These are phyloP conservation scores for Heliconius nattereri DNA, from an alignment of 1,140 invertebrate genomes.

Conservation along the genomic window DNA sequence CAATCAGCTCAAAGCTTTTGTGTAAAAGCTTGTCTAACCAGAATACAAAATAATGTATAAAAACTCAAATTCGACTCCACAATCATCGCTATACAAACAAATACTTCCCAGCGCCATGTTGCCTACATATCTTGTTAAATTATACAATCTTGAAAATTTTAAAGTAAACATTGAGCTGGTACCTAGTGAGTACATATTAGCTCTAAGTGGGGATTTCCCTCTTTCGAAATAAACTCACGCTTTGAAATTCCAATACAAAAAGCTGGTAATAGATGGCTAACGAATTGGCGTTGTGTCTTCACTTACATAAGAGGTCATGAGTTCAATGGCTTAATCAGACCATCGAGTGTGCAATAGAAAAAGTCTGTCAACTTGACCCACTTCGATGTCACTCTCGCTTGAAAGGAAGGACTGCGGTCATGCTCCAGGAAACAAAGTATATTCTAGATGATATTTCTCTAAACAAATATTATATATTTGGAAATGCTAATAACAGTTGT, in stretches of 20 bases:
- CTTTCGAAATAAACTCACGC: neutral
- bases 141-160: neutral
- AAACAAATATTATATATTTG: neutral
- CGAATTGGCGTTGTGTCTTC: conserved; percentile 25
- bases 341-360: conserved; percentile 67
- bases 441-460: neutral
- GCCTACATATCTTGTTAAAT: neutral
- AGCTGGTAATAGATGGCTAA: neutral
- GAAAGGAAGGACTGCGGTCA: conserved; percentile 47
- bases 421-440: conserved; percentile 19
- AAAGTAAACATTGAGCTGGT: neutral
- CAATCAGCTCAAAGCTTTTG: too few species aligned
- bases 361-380: conserved; percentile 76
- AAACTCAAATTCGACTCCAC: too few species aligned
- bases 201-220: neutral
- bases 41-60: too few species aligned
- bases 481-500: too few species aligned
- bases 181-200: neutral
- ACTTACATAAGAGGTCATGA: conserved; percentile 53
- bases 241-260: neutral
- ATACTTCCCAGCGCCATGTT: neutral
- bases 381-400: conserved; percentile 59
- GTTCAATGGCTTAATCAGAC: conserved; percentile 71
- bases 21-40: too few species aligned
- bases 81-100: neutral